Evolutionary conservation across 2,113 vertebrate genomes (phyloP).

Genomic region (Clinocottus analis): DNA sequence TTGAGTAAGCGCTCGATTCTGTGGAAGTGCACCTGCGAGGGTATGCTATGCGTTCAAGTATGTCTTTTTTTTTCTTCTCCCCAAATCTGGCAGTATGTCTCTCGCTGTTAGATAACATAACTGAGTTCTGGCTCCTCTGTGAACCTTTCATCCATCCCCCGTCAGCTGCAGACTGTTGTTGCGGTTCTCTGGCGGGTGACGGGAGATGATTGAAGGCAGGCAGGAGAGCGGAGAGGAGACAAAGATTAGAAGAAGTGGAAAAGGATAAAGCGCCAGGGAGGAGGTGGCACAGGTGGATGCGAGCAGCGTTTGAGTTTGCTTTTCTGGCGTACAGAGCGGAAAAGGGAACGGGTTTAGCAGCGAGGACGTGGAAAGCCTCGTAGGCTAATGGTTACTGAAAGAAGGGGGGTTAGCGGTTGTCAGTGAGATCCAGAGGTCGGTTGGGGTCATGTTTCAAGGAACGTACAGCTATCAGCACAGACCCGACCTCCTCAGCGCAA

Average conservation of each 20-base stretch:
- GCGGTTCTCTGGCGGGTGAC: slow-evolving; percentile 2
- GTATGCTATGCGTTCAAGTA: not conserved
- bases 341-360: not conserved
- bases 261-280: slow-evolving; percentile 18
- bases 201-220: slow-evolving; percentile 2
- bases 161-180: slow-evolving; percentile 31
- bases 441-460: slow-evolving; percentile 19
- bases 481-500: slow-evolving; percentile 51
- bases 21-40: not conserved
- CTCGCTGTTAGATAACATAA: slow-evolving; percentile 5
- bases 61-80: not conserved
- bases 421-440: slow-evolving; percentile 35
- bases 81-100: not conserved
- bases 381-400: slow-evolving; percentile 23
- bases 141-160: not conserved
- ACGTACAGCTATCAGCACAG: slow-evolving; percentile 48
- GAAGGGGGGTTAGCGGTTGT: slow-evolving; percentile 4
- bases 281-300: not conserved
- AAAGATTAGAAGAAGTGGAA: slow-evolving; percentile 23
- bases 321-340: not conserved
- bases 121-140: not conserved
- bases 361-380: not conserved
- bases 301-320: not conserved
- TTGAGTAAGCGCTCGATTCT: not conserved
- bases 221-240: slow-evolving; percentile 1